These are phyloP conservation scores for Conomelus anceps DNA, from an alignment of 2,888 invertebrate species.

Conservation along the genomic window DNA sequence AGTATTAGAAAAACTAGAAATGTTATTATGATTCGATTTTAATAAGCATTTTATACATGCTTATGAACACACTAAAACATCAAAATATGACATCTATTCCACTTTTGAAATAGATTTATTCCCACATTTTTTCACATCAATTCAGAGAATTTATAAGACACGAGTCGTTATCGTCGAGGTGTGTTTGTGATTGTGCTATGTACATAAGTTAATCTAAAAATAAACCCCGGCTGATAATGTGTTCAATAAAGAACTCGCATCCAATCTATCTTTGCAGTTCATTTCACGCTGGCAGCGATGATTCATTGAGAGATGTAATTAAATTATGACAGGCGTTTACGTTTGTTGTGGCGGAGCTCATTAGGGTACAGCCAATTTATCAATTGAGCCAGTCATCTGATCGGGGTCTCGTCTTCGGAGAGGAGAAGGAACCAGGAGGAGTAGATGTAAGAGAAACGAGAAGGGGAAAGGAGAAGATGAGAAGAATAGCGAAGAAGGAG, in stretches of 20 bases:
- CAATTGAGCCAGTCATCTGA: background rate
- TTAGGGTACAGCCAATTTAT: background rate
- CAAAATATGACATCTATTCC: too few relatives aligned
- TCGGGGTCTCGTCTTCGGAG: background rate
- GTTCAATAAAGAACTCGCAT: background rate
- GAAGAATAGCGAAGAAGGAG: background rate
- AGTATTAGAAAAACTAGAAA: too few relatives aligned
- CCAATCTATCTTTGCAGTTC: background rate
- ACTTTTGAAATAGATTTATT: too few relatives aligned
- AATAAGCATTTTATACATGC: too few relatives aligned
- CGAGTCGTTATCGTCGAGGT: background rate
- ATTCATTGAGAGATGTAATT: background rate
- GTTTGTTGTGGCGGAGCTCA: background rate
- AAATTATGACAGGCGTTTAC: background rate
- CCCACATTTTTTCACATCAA: background rate
- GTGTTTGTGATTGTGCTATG: background rate
- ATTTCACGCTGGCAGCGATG: background rate
- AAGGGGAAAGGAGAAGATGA: background rate
- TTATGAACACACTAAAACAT: too few relatives aligned
- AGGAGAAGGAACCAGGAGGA: background rate
- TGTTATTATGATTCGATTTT: too few relatives aligned
- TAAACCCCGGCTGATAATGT: background rate
- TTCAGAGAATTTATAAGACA: background rate
- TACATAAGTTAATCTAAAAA: background rate
- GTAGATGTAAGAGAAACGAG: background rate